Base-by-base conservation (phyloP, 2,113 vertebrate species). In the Strix aluco region DNA sequence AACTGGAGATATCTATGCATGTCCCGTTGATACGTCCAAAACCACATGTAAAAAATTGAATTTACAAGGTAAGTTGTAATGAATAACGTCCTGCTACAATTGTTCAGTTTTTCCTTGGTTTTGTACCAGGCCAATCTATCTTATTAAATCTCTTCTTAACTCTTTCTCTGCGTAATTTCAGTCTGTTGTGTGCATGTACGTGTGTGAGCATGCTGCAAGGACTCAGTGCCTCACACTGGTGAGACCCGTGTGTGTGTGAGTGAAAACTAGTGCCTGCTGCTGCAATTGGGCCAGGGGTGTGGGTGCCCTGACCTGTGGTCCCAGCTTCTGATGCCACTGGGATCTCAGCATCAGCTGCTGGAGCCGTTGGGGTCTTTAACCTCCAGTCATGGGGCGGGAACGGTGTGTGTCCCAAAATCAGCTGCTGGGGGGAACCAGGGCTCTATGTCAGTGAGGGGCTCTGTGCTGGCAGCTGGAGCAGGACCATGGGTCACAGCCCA, bases 1-100 rank as follows among this genome's bases (percentile, higher is more conserved):
- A 96, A 99, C 98, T 95, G 99, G 99, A 65, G 99, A 99, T 91
- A 96, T 99, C 78, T 99, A 99, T 87, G 99, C 98, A 34, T 99
- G 99, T 97, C 98, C 97, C 34, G 89, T 99, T 57, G 94, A 86
- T 46, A 94, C 81, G 2, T 81, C 98, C 71, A 94, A 71, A 83
- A 96, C 86, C 55, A 98, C 69, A 14, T 99, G 99, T 81, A 96
- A 98, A 85, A 99, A 98, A 81, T 95, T 99, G 88, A 98, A 98
- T 79, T 94, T 99, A 38, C 98, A 99, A 98, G 98, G 99, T 99
- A 98, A 87, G 96, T 90, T 61, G 38, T 62, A 54, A 67, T 6
- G 14, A 69, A 9, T 51, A 57, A n/a, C 34, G 19, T 21, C 25
- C 59, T 36, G 4, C 14, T 62, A 30, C 15, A 32, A 2, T 32